Percentiles rank a stretch among this genome's conserved stretches.
Conservation (phyloP, 2,797 vertebrate species). For the Sandelia bainsii region DNA sequence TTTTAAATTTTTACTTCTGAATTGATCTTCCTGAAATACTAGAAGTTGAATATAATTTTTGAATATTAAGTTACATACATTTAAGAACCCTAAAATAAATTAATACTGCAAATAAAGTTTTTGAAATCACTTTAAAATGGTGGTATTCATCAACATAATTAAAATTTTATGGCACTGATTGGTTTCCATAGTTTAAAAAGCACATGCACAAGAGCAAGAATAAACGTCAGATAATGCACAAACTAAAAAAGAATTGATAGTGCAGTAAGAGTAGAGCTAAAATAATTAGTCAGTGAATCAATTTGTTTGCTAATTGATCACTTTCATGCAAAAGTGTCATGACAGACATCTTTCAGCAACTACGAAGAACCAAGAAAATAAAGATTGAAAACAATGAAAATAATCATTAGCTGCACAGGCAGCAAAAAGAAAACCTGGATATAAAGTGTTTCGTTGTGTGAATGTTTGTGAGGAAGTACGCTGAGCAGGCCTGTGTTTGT, state of each 20-base stretch:
- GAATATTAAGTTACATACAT: too few species aligned
- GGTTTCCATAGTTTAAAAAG: too few species aligned
- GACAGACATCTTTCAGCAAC: neutral
- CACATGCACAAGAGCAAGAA: conserved; percentile 13
- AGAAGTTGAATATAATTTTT: too few species aligned
- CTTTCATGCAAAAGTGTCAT: too few species aligned
- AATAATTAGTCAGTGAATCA: neutral
- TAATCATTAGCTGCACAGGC: neutral
- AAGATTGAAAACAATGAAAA: neutral
- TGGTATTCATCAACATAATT: too few species aligned
- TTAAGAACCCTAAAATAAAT: too few species aligned
- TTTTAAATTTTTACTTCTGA: too few species aligned
- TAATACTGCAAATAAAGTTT: too few species aligned
- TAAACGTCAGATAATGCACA: neutral
- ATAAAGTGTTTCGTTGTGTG: neutral
- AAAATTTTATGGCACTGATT: too few species aligned
- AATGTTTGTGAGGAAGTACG: conserved; percentile 13
- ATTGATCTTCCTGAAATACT: too few species aligned
- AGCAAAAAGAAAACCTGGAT: neutral
- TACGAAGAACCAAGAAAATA: neutral
- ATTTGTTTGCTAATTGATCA: too few species aligned
- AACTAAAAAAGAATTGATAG: neutral
- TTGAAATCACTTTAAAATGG: too few species aligned
- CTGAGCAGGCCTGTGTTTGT: neutral
- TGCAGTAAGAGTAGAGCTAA: neutral